Percentiles rank a stretch among this genome's conserved stretches.
These are phyloP conservation scores for Automeris io DNA, from an alignment of 2,888 invertebrate genomes.

Conservation along the genomic window DNA sequence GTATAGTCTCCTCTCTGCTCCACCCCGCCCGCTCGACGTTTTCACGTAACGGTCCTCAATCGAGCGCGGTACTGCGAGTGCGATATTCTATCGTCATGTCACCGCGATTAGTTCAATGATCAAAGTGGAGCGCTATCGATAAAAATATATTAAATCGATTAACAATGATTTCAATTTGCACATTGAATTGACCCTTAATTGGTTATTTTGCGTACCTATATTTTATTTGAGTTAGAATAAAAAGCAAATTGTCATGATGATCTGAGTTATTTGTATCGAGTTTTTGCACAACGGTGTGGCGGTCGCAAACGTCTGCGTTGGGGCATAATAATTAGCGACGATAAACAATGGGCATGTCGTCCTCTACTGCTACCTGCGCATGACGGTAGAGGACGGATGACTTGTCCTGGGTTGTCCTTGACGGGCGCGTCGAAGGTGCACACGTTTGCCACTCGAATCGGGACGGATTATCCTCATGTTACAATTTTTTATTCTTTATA, in stretches of 20 bases:
- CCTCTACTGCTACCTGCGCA: conserved; percentile 71
- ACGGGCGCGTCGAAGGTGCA: conserved; percentile 29
- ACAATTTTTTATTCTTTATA: conserved; percentile 6
- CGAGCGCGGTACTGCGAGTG: conserved; percentile 72
- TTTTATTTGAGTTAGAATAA: background rate
- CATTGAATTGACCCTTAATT: background rate
- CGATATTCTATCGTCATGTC: conserved; percentile 43
- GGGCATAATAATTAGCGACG: conserved; percentile 72
- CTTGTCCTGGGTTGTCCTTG: conserved; percentile 68
- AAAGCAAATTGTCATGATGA: conserved; percentile 5
- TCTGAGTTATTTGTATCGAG: conserved; percentile 30
- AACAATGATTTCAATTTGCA: background rate
- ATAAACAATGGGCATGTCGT: conserved; percentile 74
- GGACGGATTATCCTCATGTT: conserved; percentile 14
- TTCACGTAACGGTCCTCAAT: conserved; percentile 77
- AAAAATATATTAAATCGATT: conserved; percentile 13
- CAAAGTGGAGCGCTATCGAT: conserved; percentile 32
- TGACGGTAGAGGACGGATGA: conserved; percentile 66
- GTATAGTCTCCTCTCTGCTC: conserved; percentile 60
- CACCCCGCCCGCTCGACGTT: conserved; percentile 69
- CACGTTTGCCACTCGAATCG: conserved; percentile 35
- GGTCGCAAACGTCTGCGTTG: conserved; percentile 60
- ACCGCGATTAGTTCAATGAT: conserved; percentile 43
- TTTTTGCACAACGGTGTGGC: conserved; percentile 51
- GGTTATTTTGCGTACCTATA: background rate